Percentiles rank a stretch among this genome's conserved stretches.
phyloP scores from a whole-genome alignment of 2,797 vertebrate species.

The Geotrypetes seraphini region DNA sequence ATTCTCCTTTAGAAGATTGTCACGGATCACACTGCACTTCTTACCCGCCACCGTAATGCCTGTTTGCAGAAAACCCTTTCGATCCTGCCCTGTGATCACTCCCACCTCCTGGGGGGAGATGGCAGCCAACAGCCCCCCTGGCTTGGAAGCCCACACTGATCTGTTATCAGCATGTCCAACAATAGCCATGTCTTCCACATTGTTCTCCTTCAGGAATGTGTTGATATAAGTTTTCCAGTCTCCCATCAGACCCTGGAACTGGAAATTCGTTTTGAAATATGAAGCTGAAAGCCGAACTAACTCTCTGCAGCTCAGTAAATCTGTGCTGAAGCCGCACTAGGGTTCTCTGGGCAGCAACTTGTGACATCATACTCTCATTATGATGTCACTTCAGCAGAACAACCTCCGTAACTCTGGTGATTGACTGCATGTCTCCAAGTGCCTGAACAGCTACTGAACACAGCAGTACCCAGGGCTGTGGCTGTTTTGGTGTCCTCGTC shows the following conservation, averaged over 20 bases:
- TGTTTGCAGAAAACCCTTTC: constrained; percentile 17
- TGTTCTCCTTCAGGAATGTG: constrained; percentile 37
- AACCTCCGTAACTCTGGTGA: too few species aligned
- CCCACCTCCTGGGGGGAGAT: constrained; percentile 34
- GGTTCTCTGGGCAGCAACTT: too few species aligned
- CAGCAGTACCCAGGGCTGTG: too few species aligned
- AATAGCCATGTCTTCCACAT: constrained; percentile 32
- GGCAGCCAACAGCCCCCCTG: constrained; percentile 31
- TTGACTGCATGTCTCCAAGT: too few species aligned
- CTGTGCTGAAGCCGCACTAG: too few species aligned
- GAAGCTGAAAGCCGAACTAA: too few species aligned
- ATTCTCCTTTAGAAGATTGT: constrained; percentile 30
- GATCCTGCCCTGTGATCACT: constrained; percentile 24
- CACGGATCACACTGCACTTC: constrained; percentile 33
- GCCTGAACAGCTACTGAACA: too few species aligned
- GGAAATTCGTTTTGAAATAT: too few species aligned
- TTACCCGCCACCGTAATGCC: constrained; percentile 31
- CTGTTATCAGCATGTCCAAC: constrained; percentile 33
- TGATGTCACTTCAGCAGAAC: too few species aligned
- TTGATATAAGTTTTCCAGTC: constrained; percentile 40
- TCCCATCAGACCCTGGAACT: constrained; percentile 6
- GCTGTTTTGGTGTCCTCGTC: too few species aligned
- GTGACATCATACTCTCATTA: too few species aligned
- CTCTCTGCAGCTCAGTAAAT: too few species aligned
- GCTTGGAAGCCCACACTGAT: constrained; percentile 25